Evolutionary conservation across 2,888 invertebrate genomes (phyloP), one percentile per base, ranked within the genome.

Genomic region (Tortricodes alternella): DNA sequence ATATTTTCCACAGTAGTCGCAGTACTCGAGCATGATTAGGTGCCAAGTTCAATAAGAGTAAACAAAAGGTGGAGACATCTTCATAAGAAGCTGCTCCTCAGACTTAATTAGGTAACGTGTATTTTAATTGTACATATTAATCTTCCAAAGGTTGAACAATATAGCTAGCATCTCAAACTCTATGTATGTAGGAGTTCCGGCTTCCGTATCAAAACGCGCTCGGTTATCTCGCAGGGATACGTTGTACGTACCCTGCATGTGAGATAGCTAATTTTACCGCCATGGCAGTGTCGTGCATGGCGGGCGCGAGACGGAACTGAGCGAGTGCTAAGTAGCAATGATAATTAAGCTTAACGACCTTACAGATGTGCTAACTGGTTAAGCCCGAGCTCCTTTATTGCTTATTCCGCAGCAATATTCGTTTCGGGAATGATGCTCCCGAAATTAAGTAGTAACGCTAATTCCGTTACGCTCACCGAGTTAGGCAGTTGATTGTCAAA

Each of bases 361-460:
- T 69, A 72, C 78, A 82, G 78, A 86, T 83, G 85, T 81, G 85
- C 74, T 76, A 88, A 86, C 81, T 80, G 85, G 85, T 83, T 80
- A 67, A 75, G 69, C 41, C 69, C 63, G 67, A 82, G 77, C 76
- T 74, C 78, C 74, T 78, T 86, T 80, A 83, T 80, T 77, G 80
- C 84, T 83, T 85, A 88, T 82, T 85, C 81, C 71, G 75, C 72
- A 76, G 78, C 80, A 73, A 80, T 86, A 82, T 83, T 78, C 84
- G 77, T 85, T 85, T 76, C 73, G 66, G 64, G 64, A 77, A 78
- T 69, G 71, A 70, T 73, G 71, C 73, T 71, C 67, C 58, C 67
- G 60, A 74, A 83, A 86, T 87, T 85, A 85, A 84, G 83, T 84
- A 83, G 76, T 78, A 75, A 62, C 62, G 65, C 75, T 82, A 80